Evolutionary conservation across 2,797 vertebrate genomes (phyloP).

Genomic region (Arctocebus calabarensis): DNA sequence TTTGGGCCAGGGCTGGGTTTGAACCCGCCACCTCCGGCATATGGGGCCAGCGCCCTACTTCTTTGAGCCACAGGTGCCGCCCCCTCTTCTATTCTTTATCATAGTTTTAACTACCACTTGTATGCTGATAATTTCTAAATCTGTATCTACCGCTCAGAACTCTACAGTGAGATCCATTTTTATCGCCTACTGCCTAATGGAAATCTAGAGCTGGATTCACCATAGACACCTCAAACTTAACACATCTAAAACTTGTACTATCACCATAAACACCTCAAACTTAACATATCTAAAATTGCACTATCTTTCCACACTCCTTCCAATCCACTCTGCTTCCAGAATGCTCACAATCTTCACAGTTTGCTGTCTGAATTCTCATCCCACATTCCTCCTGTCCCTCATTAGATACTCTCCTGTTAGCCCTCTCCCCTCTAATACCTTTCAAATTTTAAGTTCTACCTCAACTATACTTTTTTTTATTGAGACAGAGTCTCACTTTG

Average conservation of each 20-base stretch:
- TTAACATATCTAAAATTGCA: neutral
- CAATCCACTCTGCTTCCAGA: neutral
- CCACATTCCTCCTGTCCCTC: neutral
- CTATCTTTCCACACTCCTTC: neutral
- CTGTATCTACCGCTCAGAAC: conserved; percentile 15
- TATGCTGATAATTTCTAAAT: neutral
- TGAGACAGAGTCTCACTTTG: too few relatives aligned
- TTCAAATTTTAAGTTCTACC: neutral
- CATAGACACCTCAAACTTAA: neutral
- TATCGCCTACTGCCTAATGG: neutral
- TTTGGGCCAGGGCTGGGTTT: too few relatives aligned
- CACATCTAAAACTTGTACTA: neutral
- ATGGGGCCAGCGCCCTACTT: too few relatives aligned
- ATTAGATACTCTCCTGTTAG: neutral
- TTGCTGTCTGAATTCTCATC: conserved; percentile 10
- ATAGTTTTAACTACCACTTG: neutral
- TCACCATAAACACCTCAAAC: neutral
- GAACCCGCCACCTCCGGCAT: too few relatives aligned
- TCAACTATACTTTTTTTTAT: neutral
- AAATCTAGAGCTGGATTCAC: neutral
- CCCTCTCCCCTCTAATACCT: neutral
- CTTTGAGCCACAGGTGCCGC: too few relatives aligned
- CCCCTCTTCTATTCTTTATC: neutral
- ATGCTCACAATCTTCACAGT: neutral
- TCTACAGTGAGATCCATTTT: neutral